Percentiles rank a stretch among this genome's conserved stretches.
Conservation (phyloP, 2,797 vertebrate genomes). For the Ataeniobius toweri region DNA sequence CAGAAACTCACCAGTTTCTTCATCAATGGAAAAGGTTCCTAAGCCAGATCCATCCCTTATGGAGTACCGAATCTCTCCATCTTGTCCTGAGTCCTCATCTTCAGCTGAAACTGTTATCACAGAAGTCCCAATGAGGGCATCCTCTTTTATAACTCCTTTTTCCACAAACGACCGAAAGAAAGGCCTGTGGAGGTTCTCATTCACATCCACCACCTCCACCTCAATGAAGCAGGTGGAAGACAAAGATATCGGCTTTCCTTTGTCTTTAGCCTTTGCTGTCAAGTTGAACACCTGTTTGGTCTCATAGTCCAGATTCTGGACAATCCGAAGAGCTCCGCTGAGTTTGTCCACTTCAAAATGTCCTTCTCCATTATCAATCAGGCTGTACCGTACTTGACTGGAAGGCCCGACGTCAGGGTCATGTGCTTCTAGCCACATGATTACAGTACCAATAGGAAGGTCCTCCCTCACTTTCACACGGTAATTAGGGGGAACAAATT, state of each 20-base stretch:
- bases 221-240: slow-evolving; percentile 93
- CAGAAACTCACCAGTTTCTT: slow-evolving; percentile 90
- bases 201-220: slow-evolving; percentile 94
- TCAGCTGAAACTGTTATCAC: slow-evolving; percentile 91
- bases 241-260: slow-evolving; percentile 91
- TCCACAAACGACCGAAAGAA: slow-evolving; percentile 89
- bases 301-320: slow-evolving; percentile 94
- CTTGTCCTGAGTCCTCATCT: slow-evolving; percentile 90
- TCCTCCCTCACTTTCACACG: slow-evolving; percentile 93
- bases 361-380: slow-evolving; percentile 89
- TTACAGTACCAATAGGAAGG: slow-evolving; percentile 91
- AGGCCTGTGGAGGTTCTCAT: slow-evolving; percentile 93
- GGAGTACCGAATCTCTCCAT: slow-evolving; percentile 93
- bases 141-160: slow-evolving; percentile 93
- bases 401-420: slow-evolving; percentile 92
- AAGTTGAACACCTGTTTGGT: slow-evolving; percentile 92
- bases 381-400: slow-evolving; percentile 93
- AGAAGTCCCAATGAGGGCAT: slow-evolving; percentile 86
- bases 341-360: slow-evolving; percentile 96
- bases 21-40: slow-evolving; percentile 93
- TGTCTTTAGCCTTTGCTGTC: slow-evolving; percentile 94
- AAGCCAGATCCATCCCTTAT: slow-evolving; percentile 95
- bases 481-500: slow-evolving; percentile 92
- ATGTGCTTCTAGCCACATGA: slow-evolving; percentile 94
- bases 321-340: slow-evolving; percentile 91